phyloP scores from a whole-genome alignment of 2,888 invertebrate genomes.

The Drosophila quinaria region DNA sequence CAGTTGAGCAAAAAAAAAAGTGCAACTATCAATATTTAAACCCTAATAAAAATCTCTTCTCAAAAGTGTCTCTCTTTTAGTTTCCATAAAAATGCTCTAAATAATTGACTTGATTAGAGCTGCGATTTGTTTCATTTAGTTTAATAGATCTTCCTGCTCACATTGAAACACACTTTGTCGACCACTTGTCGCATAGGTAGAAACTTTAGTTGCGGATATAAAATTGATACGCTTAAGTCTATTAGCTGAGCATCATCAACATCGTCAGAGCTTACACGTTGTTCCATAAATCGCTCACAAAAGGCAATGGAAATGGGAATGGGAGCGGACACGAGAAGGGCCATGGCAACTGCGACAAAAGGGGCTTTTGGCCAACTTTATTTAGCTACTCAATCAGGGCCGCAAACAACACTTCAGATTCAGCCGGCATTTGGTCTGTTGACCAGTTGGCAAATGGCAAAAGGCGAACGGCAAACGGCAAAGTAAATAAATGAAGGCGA shows the following conservation, averaged over 20 bases:
- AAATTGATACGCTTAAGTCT: slow-evolving; percentile 64
- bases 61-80: neutral
- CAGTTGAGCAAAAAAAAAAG: neutral
- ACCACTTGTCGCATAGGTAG: slow-evolving; percentile 31
- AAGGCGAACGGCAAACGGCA: slow-evolving; percentile 49
- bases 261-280: slow-evolving; percentile 30
- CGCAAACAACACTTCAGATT: slow-evolving; percentile 73
- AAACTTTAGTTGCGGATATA: slow-evolving; percentile 25
- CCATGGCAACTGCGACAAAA: slow-evolving; percentile 19
- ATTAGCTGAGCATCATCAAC: slow-evolving; percentile 42
- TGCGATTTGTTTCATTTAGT: slow-evolving; percentile 27
- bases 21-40: neutral
- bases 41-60: neutral
- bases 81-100: slow-evolving; percentile 29
- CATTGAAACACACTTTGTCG: slow-evolving; percentile 9
- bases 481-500: slow-evolving; percentile 72
- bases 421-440: slow-evolving; percentile 50
- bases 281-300: slow-evolving; percentile 57
- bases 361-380: slow-evolving; percentile 61
- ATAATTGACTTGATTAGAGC: slow-evolving; percentile 41
- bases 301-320: neutral
- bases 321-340: neutral
- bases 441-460: slow-evolving; percentile 47
- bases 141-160: slow-evolving; percentile 30
- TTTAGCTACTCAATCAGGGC: slow-evolving; percentile 79